Conservation (phyloP, 1,140 invertebrate genomes). For the Nilaparvata lugens region DNA sequence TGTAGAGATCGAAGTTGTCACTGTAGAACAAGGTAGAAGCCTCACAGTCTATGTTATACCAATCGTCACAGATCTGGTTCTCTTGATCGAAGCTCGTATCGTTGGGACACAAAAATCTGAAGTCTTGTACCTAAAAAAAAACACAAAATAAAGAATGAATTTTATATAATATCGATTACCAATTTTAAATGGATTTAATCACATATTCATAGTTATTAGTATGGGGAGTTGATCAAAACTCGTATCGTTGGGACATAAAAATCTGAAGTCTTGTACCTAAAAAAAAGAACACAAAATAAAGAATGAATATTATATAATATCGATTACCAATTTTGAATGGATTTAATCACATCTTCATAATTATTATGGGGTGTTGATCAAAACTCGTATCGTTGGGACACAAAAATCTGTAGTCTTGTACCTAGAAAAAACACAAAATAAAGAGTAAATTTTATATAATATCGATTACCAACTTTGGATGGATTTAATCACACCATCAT, state of each 20-base stretch:
- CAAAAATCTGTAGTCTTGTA: conserved; percentile 73
- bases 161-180: no score
- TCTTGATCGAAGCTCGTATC: conserved; percentile 88
- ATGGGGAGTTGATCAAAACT: conserved; percentile 66
- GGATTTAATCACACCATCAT: no score
- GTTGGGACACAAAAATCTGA: conserved; percentile 81
- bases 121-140: conserved; percentile 55
- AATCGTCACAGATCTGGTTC: conserved; percentile 82
- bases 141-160: background rate
- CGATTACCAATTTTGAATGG: no score
- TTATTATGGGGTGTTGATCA: conserved; percentile 49
- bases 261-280: conserved; percentile 67
- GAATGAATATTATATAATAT: no score
- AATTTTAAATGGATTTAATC: no score
- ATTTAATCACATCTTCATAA: no score
- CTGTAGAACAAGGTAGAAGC: conserved; percentile 67
- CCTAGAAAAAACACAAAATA: conserved; percentile 37
- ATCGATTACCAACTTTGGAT: no score
- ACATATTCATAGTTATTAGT: background rate
- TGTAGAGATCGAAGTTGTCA: conserved; percentile 75
- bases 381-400: conserved; percentile 88
- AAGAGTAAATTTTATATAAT: no score
- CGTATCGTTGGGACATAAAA: conserved; percentile 84
- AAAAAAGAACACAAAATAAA: conserved; percentile 21
- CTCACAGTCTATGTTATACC: conserved; percentile 80